Percentiles rank a stretch among this genome's conserved stretches.
These are phyloP conservation scores for Drosophila affinis DNA, from an alignment of 2,888 invertebrate species.

Conservation along the genomic window DNA sequence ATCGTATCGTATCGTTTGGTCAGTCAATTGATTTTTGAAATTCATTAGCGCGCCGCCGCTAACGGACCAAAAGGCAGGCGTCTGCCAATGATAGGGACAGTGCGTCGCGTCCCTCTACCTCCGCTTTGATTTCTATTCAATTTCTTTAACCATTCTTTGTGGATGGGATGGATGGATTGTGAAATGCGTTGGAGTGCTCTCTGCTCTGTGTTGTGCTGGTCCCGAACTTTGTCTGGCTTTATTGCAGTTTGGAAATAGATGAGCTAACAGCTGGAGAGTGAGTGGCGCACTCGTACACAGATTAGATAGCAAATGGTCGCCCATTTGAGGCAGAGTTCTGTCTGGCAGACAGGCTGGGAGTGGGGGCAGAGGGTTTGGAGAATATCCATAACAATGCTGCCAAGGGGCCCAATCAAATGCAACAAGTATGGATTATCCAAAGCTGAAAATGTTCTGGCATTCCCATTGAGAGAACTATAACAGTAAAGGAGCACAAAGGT, in stretches of 20 bases:
- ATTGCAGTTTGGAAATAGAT: slow-evolving; percentile 74
- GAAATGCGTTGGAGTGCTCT: slow-evolving; percentile 22
- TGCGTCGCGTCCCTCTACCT: slow-evolving; percentile 7
- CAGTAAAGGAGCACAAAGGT: slow-evolving; percentile 36
- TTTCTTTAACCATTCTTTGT: slow-evolving; percentile 11
- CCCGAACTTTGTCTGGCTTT: slow-evolving; percentile 52
- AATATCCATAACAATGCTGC: slow-evolving; percentile 14
- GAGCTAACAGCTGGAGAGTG: slow-evolving; percentile 77
- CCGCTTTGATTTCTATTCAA: slow-evolving; percentile 37
- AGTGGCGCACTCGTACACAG: slow-evolving; percentile 68
- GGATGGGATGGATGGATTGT: slow-evolving; percentile 7
- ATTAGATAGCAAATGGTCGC: slow-evolving; percentile 71
- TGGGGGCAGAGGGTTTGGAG: background rate
- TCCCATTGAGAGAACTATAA: slow-evolving; percentile 7
- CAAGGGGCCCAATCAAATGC: slow-evolving; percentile 38
- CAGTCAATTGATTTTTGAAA: slow-evolving; percentile 75
- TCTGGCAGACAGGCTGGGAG: background rate
- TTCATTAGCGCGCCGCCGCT: slow-evolving; percentile 68
- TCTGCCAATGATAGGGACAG: slow-evolving; percentile 41
- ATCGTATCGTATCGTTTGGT: slow-evolving; percentile 44
- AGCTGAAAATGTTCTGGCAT: slow-evolving; percentile 27
- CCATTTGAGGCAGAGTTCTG: slow-evolving; percentile 33
- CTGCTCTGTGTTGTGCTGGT: slow-evolving; percentile 5
- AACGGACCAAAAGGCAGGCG: slow-evolving; percentile 63
- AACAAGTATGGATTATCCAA: slow-evolving; percentile 48